Evolutionary conservation across 1,140 invertebrate genomes (phyloP).

Genomic region (Habropoda laboriosa): DNA sequence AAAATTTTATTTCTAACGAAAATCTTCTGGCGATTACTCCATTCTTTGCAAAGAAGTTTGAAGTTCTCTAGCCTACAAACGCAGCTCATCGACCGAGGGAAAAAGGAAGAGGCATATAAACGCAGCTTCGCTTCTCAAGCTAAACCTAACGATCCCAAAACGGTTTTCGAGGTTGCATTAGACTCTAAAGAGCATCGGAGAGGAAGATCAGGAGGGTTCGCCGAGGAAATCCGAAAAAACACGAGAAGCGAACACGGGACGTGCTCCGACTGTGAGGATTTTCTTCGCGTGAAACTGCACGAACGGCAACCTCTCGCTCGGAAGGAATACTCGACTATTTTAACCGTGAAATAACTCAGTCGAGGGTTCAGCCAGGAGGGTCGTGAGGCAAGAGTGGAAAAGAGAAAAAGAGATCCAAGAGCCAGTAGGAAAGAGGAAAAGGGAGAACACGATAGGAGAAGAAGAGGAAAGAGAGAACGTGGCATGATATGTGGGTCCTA

Average conservation of each 20-base stretch:
- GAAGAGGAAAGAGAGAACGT: constrained; percentile 53
- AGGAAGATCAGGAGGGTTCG: not conserved
- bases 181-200: no score
- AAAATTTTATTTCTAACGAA: no score
- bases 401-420: constrained; percentile 18
- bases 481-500: constrained; percentile 74
- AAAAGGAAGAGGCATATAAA: no score
- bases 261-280: constrained; percentile 54
- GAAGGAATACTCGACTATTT: constrained; percentile 75
- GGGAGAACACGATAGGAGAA: not conserved
- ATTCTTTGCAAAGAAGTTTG: no score
- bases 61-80: no score
- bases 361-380: constrained; percentile 60
- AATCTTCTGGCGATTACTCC: no score
- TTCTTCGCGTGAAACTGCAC: constrained; percentile 55
- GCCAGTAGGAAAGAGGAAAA: constrained; percentile 26
- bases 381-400: constrained; percentile 34
- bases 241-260: not conserved
- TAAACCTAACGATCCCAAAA: not conserved
- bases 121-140: not conserved
- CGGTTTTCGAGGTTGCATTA: not conserved
- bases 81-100: no score
- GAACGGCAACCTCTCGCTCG: constrained; percentile 60
- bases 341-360: constrained; percentile 79
- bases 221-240: not conserved